Base-by-base conservation (phyloP, 2,113 vertebrate species). In the Syngnathoides biaculeatus region DNA sequence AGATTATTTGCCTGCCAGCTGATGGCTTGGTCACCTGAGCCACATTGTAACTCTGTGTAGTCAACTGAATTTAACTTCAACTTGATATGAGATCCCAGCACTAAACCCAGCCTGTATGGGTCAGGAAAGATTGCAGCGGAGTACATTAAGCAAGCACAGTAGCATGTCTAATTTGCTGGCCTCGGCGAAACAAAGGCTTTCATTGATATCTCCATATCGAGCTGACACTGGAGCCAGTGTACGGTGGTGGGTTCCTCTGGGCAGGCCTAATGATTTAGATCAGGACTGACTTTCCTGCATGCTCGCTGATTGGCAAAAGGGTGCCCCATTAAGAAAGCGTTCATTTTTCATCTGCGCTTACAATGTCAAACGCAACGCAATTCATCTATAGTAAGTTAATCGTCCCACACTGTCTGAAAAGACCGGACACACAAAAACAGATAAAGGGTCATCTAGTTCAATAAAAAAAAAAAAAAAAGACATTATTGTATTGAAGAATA, bases 161-260 rank as follows among this genome's bases (percentile, higher is more conserved):
- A 65, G 79, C 80, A 64, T 84, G 74, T 88, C 83, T 88, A 88
- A 87, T 87, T 87, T 89, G 79, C 82, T 83, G 84, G 55, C 64
- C 78, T 79, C 77, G 74, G 80, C 79, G 81, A 87, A 88, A 87
- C 83, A 89, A 90, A 89, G 85, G 78, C 77, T 78, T 77, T 84
- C 79, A 87, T 88, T 90, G 87, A 87, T 87, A 88, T 85, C 79
- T 80, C 72, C 75, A 66, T 84, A 85, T 87, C 39, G 65, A 86
- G 82, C 80, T 64, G 59, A 69, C 59, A 65, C 77, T 60, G 65
- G 77, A 83, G 80, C 68, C 79, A 72, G 75, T 67, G 71, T 77
- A 72, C 69, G 61, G 73, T 24, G 63, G 38, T 68, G 66, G 80
- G 78, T 86, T 85, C 80, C 75, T 77, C 73, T 73, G 72, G 63